A percentile compares a stretch with the other conserved stretches of the same genome.
Evolutionary conservation across 2,888 invertebrate genomes (phyloP).

Genomic region (Cerastoderma edule): DNA sequence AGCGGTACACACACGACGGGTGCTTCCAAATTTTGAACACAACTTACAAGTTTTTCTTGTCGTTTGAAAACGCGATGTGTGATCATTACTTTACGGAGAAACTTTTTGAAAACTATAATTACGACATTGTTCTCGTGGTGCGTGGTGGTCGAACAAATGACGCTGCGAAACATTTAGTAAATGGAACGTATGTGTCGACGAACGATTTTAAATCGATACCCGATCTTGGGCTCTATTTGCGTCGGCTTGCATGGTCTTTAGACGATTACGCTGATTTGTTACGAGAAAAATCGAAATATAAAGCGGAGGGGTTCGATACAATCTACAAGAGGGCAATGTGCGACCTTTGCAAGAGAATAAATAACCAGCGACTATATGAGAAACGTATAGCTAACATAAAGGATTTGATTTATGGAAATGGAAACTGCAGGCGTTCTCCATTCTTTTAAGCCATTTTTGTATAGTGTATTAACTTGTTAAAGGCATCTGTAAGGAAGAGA

Average conservation of each 20-base stretch:
- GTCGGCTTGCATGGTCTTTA: constrained; percentile 27
- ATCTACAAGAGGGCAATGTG: constrained; percentile 31
- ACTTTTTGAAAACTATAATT: constrained; percentile 49
- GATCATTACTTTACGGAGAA: constrained; percentile 51
- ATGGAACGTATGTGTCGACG: constrained; percentile 36
- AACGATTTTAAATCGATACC: constrained; percentile 37
- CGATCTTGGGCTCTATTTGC: constrained; percentile 38
- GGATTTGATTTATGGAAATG: not conserved
- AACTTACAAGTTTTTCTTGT: constrained; percentile 45
- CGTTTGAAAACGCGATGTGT: constrained; percentile 55
- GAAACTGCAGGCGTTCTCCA: too few relatives aligned
- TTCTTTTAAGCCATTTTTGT: too few relatives aligned
- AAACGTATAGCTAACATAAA: constrained; percentile 29
- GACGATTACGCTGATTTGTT: constrained; percentile 33
- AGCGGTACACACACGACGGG: constrained; percentile 33
- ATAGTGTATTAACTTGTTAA: too few relatives aligned
- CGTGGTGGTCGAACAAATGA: constrained; percentile 39
- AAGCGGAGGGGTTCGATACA: constrained; percentile 29
- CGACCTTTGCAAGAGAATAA: constrained; percentile 26
- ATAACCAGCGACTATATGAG: constrained; percentile 29
- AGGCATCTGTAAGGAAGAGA: too few relatives aligned
- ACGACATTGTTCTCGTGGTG: constrained; percentile 41
- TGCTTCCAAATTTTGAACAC: constrained; percentile 44
- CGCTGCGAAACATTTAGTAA: constrained; percentile 10
- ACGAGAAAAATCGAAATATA: constrained; percentile 40